Base-by-base conservation (phyloP, 1,140 invertebrate species). In the Chymomyza costata region DNA sequence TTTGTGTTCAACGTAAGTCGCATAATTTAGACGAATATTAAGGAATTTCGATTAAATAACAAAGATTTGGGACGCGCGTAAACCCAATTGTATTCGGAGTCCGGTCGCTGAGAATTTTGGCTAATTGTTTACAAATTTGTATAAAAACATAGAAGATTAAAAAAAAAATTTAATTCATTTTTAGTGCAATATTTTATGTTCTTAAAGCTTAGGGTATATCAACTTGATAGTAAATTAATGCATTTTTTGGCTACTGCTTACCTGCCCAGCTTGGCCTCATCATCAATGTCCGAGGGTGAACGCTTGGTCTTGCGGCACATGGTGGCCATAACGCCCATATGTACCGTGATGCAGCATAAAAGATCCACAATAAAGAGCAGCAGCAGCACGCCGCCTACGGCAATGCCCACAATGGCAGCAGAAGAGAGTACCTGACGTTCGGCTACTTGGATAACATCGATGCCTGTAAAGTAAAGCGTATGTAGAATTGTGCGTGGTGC, bases 221-320 rank as follows among this genome's bases (percentile, higher is more conserved):
- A 21, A 14, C 50, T 43, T 28, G 21, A 37, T 35, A 15, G 8
- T 38, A 38, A 13, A 38, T 38, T 14, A 6, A 3, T 38, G 35
- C 14, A 13, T 16, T 17, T 38, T 6, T 38, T 38, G 1, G 15
- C 43, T 40, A 6, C 1, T n/a, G 40, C 85, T 87, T 89, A 94
- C 93, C 93, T 94, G 88, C 92, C 92, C 28, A 94, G 86, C 85
- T 94, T 94, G 0, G 92, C 88, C 86, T 94, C 93, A 17, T 94
- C 93, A 46, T 94, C 93, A 59, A 85, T 76, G 19, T 85, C 84
- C 10, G 84, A 85, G 19, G 84, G 84, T 17, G 84, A 84, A 32
- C 84, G 71, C 56, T 88, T 89, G 11, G 82, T 73, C 65, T 88
- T 86, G 38, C 92, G 90, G 69, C 91, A 94, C 51, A 93, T 86